A percentile compares a stretch with the other conserved stretches of the same genome.
phyloP scores from a whole-genome alignment of 2,888 invertebrate genomes.

The Acleris holmiana region DNA sequence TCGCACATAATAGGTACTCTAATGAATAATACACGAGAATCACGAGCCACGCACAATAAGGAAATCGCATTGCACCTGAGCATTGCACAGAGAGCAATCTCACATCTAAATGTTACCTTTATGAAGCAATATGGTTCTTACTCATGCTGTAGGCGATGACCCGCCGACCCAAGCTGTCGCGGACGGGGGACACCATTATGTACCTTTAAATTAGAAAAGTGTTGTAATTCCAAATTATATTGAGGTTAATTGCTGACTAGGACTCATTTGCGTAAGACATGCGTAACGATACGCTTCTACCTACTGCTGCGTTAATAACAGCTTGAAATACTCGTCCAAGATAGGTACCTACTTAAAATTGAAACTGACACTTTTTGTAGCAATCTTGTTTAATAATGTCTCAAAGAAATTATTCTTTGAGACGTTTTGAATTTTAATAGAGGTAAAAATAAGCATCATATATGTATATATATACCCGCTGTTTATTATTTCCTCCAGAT shows the following conservation, averaged over 20 bases:
- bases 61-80: conserved; percentile 29
- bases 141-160: conserved; percentile 88
- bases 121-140: conserved; percentile 59
- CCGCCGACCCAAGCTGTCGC: conserved; percentile 89
- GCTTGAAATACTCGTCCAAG: too few relatives aligned
- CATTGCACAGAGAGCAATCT: conserved; percentile 32
- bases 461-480: conserved; percentile 81
- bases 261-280: conserved; percentile 19
- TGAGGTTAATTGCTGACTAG: conserved; percentile 35
- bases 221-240: conserved; percentile 48
- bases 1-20: background rate
- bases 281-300: conserved; percentile 12
- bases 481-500: conserved; percentile 86
- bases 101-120: conserved; percentile 34
- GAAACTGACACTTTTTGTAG: too few relatives aligned
- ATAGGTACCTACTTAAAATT: too few relatives aligned
- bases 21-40: conserved; percentile 35
- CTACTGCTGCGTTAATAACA: conserved; percentile 2
- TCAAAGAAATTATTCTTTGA: too few relatives aligned
- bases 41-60: conserved; percentile 30
- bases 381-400: too few relatives aligned
- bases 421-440: too few relatives aligned
- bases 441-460: background rate
- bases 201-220: conserved; percentile 82
- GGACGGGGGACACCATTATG: conserved; percentile 89